Conservation (phyloP, 2,888 invertebrate genomes). For the Colletes collaris region DNA sequence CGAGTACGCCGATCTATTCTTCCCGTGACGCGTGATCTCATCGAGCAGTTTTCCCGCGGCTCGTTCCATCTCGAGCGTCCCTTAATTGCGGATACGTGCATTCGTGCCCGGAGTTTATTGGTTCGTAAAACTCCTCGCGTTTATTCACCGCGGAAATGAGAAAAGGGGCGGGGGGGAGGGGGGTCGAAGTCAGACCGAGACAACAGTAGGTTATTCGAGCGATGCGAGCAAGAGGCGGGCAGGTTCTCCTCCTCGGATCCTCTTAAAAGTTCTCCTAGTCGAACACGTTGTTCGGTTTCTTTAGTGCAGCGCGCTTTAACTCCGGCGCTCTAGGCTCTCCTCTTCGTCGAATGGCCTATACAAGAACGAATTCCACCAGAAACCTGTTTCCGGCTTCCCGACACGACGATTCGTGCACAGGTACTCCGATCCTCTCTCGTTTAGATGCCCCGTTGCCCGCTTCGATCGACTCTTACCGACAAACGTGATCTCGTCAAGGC, state of each 20-base stretch:
- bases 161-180: background rate
- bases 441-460: constrained; percentile 28
- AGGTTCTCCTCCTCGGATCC: constrained; percentile 18
- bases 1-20: no score
- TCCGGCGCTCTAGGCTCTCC: background rate
- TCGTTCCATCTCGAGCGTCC: no score
- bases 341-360: constrained; percentile 32
- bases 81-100: no score
- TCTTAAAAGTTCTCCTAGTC: constrained; percentile 31
- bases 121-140: constrained; percentile 30
- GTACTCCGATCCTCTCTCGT: constrained; percentile 41
- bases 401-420: constrained; percentile 50
- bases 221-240: constrained; percentile 2
- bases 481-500: constrained; percentile 62
- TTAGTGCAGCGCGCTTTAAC: background rate
- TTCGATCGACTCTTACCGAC: constrained; percentile 60
- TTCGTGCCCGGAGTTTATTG: constrained; percentile 26
- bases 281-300: constrained; percentile 28
- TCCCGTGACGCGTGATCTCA: no score
- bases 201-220: constrained; percentile 32
- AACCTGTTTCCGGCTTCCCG: constrained; percentile 60
- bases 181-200: background rate
- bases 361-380: constrained; percentile 58
- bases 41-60: no score
- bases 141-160: constrained; percentile 5